phyloP scores from a whole-genome alignment of 1,140 invertebrate species.

The Drosophila paulistorum region DNA sequence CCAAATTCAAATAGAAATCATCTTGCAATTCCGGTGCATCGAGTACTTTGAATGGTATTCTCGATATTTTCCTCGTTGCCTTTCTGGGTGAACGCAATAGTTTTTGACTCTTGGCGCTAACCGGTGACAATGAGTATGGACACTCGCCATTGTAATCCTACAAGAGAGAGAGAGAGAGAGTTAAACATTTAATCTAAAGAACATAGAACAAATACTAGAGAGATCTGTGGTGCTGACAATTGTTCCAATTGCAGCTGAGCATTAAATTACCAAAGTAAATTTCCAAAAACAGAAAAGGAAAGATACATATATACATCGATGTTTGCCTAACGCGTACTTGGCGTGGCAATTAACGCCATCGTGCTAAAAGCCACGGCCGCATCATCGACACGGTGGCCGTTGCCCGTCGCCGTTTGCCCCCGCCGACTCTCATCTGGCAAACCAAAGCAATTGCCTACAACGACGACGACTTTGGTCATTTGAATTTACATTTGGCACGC shows the following conservation, averaged over 20 bases:
- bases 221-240: constrained; percentile 1
- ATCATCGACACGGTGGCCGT: constrained; percentile 15
- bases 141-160: constrained; percentile 86
- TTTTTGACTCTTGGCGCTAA: constrained; percentile 97
- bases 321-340: constrained; percentile 69
- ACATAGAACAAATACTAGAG: background rate
- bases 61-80: constrained; percentile 97
- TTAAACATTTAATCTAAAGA: too few relatives aligned
- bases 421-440: too few relatives aligned
- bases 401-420: background rate
- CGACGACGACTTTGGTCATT: constrained; percentile 5
- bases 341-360: constrained; percentile 63
- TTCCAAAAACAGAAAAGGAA: constrained; percentile 6
- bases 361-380: constrained; percentile 67
- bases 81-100: constrained; percentile 96
- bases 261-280: constrained; percentile 58
- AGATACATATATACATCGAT: constrained; percentile 8
- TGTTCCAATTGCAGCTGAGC: constrained; percentile 57
- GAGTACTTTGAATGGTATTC: constrained; percentile 98
- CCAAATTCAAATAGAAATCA: constrained; percentile 99
- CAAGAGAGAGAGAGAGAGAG: constrained; percentile 38
- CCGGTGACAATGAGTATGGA: constrained; percentile 96
- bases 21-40: constrained; percentile 99
- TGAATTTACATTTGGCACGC: constrained; percentile 61
- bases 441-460: background rate